A percentile compares a stretch with the other conserved stretches of the same genome.
phyloP scores from a whole-genome alignment of 2,888 invertebrate genomes.

The Noctua pronuba region DNA sequence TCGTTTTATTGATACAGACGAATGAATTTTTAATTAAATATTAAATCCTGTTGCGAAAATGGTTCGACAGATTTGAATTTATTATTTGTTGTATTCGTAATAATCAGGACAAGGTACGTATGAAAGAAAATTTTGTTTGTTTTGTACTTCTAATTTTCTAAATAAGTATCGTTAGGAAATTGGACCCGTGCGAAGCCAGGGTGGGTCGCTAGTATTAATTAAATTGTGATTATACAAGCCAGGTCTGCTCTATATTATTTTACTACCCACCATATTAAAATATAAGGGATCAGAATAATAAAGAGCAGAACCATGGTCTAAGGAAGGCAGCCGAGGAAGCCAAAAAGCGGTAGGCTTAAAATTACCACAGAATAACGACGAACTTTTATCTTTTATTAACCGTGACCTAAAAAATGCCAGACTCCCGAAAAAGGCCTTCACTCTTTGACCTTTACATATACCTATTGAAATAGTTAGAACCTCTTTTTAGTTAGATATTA shows the following conservation, averaged over 20 bases:
- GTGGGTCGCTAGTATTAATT: neutral
- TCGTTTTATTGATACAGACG: neutral
- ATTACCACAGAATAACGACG: neutral
- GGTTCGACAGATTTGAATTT: neutral
- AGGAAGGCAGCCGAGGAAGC: neutral
- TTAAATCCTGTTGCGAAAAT: neutral
- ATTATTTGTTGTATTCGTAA: neutral
- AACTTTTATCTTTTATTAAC: constrained; percentile 6
- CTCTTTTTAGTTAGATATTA: neutral
- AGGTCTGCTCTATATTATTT: constrained; percentile 5
- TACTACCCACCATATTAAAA: constrained; percentile 6
- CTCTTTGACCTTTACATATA: neutral
- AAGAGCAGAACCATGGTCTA: neutral
- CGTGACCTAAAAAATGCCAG: constrained; percentile 7
- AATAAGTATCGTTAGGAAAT: neutral
- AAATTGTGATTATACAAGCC: neutral
- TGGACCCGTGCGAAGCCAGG: neutral
- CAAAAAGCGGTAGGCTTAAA: neutral
- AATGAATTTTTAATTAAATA: neutral
- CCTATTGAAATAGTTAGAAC: too few relatives aligned
- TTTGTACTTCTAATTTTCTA: neutral
- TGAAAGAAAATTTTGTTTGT: neutral
- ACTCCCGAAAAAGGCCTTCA: neutral
- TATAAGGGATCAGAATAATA: constrained; percentile 7
- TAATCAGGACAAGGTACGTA: neutral